Percentiles rank a stretch among this genome's conserved stretches.
Evolutionary conservation across 35 echinoderm and acorn worm genomes (phyloP).

Genomic region (Ophiothrix spiculata): DNA sequence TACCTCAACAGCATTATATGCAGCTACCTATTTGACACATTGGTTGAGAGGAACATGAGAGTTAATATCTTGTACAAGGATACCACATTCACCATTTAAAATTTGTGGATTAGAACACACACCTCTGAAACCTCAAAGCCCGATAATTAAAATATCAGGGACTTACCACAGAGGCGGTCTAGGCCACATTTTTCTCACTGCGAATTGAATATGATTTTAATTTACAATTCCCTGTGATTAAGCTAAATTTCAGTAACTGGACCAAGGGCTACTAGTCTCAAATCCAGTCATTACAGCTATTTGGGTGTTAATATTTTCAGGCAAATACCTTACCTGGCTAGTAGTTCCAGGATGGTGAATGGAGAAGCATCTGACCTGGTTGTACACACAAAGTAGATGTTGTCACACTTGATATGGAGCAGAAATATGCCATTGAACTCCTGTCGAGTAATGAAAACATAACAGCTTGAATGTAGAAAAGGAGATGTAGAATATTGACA

Average conservation of each 20-base stretch:
- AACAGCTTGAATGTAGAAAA: neutral
- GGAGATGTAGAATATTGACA: neutral
- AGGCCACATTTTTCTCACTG: neutral
- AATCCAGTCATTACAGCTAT: neutral
- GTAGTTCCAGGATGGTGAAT: constrained; percentile 55
- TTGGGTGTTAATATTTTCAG: neutral
- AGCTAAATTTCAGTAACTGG: neutral
- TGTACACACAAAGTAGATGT: constrained; percentile 49
- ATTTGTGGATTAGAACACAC: too few species aligned
- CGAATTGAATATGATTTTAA: neutral
- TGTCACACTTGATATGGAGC: constrained; percentile 51
- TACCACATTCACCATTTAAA: too few species aligned
- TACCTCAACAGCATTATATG: too few species aligned
- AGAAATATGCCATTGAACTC: constrained; percentile 22
- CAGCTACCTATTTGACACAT: too few species aligned
- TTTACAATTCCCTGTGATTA: neutral
- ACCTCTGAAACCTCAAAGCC: too few species aligned
- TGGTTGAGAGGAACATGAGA: too few species aligned
- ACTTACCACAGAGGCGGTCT: neutral
- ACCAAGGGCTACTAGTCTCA: neutral
- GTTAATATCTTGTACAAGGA: too few species aligned
- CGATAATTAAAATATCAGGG: too few species aligned
- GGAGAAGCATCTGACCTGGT: constrained; percentile 33
- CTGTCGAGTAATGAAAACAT: neutral
- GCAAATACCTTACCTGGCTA: constrained; percentile 45